Percentiles rank a stretch among this genome's conserved stretches.
Evolutionary conservation across 2,797 vertebrate genomes (phyloP).

Genomic region (Catharus ustulatus): DNA sequence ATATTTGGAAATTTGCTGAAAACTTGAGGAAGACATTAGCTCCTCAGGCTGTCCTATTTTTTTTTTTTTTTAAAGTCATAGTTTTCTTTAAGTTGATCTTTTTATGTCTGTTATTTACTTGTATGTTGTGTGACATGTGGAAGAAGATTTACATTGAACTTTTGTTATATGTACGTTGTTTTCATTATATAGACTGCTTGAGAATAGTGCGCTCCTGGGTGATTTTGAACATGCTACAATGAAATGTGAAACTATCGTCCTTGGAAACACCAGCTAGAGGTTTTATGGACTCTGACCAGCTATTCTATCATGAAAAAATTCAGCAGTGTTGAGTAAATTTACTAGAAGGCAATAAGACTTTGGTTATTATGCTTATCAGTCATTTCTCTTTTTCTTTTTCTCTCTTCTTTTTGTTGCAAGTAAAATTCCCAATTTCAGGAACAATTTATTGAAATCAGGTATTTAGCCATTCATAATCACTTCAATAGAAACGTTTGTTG

Average conservation of each 20-base stretch:
- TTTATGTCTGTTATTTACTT: conserved; percentile 73
- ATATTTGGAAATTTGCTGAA: conserved; percentile 66
- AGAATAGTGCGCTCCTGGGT: conserved; percentile 89
- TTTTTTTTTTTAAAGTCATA: not conserved
- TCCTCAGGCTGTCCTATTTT: conserved; percentile 36
- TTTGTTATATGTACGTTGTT: conserved; percentile 87
- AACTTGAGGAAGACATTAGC: conserved; percentile 76
- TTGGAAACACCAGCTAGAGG: conserved; percentile 88
- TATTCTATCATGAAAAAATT: conserved; percentile 69
- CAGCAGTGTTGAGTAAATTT: conserved; percentile 76
- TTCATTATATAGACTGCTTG: conserved; percentile 95
- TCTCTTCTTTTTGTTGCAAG: conserved; percentile 48
- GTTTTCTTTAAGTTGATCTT: conserved; percentile 58
- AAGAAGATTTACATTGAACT: conserved; percentile 79
- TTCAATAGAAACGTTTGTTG: conserved; percentile 67
- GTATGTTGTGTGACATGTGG: conserved; percentile 75
- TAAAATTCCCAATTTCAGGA: conserved; percentile 74
- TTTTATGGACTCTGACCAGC: conserved; percentile 79
- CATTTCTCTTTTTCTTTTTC: conserved; percentile 46
- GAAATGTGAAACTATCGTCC: conserved; percentile 86
- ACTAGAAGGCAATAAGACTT: conserved; percentile 81
- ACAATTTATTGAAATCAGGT: conserved; percentile 75
- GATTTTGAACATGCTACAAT: conserved; percentile 87
- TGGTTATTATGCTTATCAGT: conserved; percentile 45
- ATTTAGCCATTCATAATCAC: conserved; percentile 64